phyloP scores from a whole-genome alignment of 2,888 invertebrate genomes.

The Eupithecia subumbrata region DNA sequence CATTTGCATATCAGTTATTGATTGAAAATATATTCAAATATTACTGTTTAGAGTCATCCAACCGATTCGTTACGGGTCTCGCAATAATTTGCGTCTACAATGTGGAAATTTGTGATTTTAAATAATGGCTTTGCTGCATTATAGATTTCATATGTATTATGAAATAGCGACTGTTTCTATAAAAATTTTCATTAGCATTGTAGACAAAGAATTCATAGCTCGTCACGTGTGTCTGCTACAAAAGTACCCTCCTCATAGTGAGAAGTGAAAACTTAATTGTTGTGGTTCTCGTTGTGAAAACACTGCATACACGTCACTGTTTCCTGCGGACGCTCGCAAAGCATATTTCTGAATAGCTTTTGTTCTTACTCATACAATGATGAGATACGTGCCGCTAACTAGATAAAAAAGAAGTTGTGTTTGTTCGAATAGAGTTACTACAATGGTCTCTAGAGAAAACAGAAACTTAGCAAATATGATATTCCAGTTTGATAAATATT shows the following conservation, averaged over 20 bases:
- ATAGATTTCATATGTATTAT: slow-evolving; percentile 56
- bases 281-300: slow-evolving; percentile 66
- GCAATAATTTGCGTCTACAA: slow-evolving; percentile 62
- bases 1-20: slow-evolving; percentile 83
- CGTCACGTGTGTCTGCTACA: slow-evolving; percentile 58
- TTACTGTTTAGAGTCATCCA: slow-evolving; percentile 60
- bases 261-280: slow-evolving; percentile 77
- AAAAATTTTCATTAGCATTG: slow-evolving; percentile 58
- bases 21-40: slow-evolving; percentile 83
- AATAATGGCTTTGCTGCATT: slow-evolving; percentile 63
- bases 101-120: slow-evolving; percentile 60
- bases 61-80: slow-evolving; percentile 80
- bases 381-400: slow-evolving; percentile 56
- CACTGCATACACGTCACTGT: slow-evolving; percentile 77
- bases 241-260: slow-evolving; percentile 73
- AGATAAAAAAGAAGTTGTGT: slow-evolving; percentile 51
- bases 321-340: slow-evolving; percentile 65
- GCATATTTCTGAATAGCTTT: slow-evolving; percentile 78
- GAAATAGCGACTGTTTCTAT: slow-evolving; percentile 45
- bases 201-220: slow-evolving; percentile 65
- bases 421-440: slow-evolving; percentile 23
- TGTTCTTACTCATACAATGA: slow-evolving; percentile 79
- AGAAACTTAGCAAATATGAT: slow-evolving; percentile 31
- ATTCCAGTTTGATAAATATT: slow-evolving; percentile 46
- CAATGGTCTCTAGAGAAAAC: slow-evolving; percentile 24